Percentiles rank a stretch among this genome's conserved stretches.
Evolutionary conservation across 37 sponge, comb jelly and placozoan genomes (phyloP).

Genomic region (Amphimedon queenslandica): DNA sequence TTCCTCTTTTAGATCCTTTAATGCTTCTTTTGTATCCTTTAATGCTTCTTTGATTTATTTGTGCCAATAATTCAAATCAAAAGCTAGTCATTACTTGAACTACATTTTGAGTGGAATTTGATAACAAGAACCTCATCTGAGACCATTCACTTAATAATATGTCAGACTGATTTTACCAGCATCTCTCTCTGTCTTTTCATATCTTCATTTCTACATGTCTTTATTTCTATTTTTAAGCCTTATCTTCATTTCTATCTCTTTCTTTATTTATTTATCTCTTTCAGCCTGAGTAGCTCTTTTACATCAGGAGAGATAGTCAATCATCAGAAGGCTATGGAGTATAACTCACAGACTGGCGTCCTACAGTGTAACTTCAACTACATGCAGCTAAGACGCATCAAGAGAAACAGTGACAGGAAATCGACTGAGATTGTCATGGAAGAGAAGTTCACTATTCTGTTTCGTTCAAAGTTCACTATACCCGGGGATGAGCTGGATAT

Average conservation of each 20-base stretch:
- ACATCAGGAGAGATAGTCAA: slow-evolving; percentile 59
- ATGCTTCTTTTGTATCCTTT: no score
- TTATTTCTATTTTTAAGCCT: no score
- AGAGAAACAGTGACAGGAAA: slow-evolving; percentile 67
- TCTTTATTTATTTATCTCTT: neutral
- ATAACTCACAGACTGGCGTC: slow-evolving; percentile 53
- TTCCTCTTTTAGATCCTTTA: no score
- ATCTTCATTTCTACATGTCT: no score
- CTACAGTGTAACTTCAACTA: slow-evolving; percentile 67
- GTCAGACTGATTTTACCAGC: no score
- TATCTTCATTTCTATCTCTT: neutral
- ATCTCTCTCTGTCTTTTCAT: no score
- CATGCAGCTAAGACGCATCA: slow-evolving; percentile 65
- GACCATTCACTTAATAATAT: no score
- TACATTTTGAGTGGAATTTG: no score
- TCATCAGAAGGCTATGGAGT: slow-evolving; percentile 76
- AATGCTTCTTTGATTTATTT: no score
- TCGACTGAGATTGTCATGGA: slow-evolving; percentile 87
- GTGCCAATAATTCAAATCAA: no score
- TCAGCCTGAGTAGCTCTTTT: slow-evolving; percentile 40
- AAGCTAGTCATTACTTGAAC: no score
- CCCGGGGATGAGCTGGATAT: slow-evolving; percentile 70
- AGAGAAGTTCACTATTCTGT: slow-evolving; percentile 87
- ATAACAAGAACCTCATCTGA: no score
- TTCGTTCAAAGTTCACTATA: slow-evolving; percentile 71